Percentiles rank a stretch among this genome's conserved stretches.
Conservation (phyloP, 2,888 invertebrate genomes). For the Ennomos erosarius region DNA sequence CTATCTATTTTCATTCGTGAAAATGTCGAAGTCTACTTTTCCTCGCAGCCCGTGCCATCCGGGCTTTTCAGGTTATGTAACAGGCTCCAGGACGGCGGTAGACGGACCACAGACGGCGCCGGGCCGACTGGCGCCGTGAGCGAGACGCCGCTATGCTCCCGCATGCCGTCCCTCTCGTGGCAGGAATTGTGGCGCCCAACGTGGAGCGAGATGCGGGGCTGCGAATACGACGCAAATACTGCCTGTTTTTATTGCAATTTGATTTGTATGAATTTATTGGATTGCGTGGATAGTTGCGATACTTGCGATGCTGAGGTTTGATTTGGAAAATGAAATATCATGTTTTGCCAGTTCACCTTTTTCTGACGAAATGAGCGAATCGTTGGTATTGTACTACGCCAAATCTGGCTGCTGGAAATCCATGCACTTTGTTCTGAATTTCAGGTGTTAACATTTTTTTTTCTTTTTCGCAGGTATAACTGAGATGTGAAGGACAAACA, state of each 20-base stretch:
- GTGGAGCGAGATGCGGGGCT: slow-evolving; percentile 44
- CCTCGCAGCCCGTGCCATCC: slow-evolving; percentile 24
- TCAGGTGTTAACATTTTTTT: slow-evolving; percentile 27
- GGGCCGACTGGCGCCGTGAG: slow-evolving; percentile 82
- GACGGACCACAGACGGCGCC: slow-evolving; percentile 79
- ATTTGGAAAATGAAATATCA: slow-evolving; percentile 22
- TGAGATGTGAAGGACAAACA: slow-evolving; percentile 66
- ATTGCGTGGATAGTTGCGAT: slow-evolving; percentile 38
- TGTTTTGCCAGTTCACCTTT: slow-evolving; percentile 3
- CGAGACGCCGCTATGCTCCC: slow-evolving; percentile 44
- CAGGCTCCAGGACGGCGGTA: slow-evolving; percentile 70
- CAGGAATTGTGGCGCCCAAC: slow-evolving; percentile 64
- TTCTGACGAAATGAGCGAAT: background rate
- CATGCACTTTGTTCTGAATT: background rate
- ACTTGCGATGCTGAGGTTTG: slow-evolving; percentile 22
- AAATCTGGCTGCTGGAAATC: too few relatives aligned
- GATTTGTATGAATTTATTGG: slow-evolving; percentile 68
- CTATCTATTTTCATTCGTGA: slow-evolving; percentile 12
- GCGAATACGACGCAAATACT: slow-evolving; percentile 33
- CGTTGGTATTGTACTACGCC: too few relatives aligned
- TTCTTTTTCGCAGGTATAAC: slow-evolving; percentile 62
- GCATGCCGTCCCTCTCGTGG: slow-evolving; percentile 49
- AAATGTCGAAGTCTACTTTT: slow-evolving; percentile 42
- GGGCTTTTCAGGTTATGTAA: slow-evolving; percentile 64
- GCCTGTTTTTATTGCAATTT: slow-evolving; percentile 59